Evolutionary conservation across 2,797 vertebrate genomes (phyloP), one percentile per base, ranked within the genome.

Genomic region (Sebastiscus albofasciatus): DNA sequence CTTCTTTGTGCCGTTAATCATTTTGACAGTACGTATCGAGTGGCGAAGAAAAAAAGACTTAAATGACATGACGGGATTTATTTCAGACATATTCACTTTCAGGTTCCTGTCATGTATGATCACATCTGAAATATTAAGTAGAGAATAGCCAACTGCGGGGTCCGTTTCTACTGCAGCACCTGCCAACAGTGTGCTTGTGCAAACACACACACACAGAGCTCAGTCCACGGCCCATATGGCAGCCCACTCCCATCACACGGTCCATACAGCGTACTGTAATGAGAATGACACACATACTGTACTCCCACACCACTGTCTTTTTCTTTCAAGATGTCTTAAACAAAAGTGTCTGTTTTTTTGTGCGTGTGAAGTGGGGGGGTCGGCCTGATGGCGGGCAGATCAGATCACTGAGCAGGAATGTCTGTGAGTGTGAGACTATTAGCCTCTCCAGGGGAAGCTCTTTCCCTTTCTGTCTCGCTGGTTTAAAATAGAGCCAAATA

Each of bases 401-500:
- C 89, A 74, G 72, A 88, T 94, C 81, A 77, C 81, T 46, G 4
- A 26, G 64, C 70, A 80, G 87, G 91, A 93, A 91, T 89, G 88
- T 83, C 29, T 82, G 83, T 70, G 83, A 79, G 80, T 81, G 82
- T 85, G 81, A 83, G 85, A 88, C 81, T 80, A 34, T 87, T 62
- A 64, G 80, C 12, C 58, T 89, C 71, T 87, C 78, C 14, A 22
- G 65, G 78, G 74, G 75, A 81, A 83, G 66, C 68, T 81, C 77
- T 49, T 75, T 88, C 81, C 83, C 77, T 76, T 70, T 88, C 82
- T 80, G 80, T 86, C 67, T 92, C 82, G 58, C 58, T 72, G 70
- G 67, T 90, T 90, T 85, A 85, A 83, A 86, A 84, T 84, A 84
- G 69, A 79, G 67, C 46, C 60, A 60, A 18, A 69, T 46, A 73